phyloP scores from a whole-genome alignment of 2,113 vertebrate genomes.

The Trochalopteron elliotii region DNA sequence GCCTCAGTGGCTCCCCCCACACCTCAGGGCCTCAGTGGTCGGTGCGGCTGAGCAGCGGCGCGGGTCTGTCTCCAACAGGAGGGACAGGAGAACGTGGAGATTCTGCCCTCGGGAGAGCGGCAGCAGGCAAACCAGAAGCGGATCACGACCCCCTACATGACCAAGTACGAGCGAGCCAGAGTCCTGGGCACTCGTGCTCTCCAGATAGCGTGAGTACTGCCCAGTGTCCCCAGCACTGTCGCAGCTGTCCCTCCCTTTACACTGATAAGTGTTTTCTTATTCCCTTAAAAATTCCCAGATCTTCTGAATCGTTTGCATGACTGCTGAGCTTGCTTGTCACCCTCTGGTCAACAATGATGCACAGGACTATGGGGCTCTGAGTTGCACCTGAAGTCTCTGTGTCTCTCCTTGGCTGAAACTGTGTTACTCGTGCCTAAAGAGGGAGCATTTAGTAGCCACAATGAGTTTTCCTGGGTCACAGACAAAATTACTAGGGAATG shows the following conservation, averaged over 20 bases:
- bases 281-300: background rate
- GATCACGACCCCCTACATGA: slow-evolving; percentile 97
- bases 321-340: background rate
- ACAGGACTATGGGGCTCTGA: fast-evolving
- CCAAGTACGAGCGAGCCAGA: slow-evolving; percentile 93
- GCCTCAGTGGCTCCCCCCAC: background rate
- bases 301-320: fast-evolving
- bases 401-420: background rate
- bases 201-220: slow-evolving; percentile 92
- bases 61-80: slow-evolving; percentile 73
- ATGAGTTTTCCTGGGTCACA: background rate
- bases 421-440: background rate
- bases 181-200: slow-evolving; percentile 95
- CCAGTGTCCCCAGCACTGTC: fast-evolving
- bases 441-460: background rate
- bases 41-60: background rate
- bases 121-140: slow-evolving; percentile 94
- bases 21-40: background rate
- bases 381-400: background rate
- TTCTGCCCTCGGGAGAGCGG: slow-evolving; percentile 91
- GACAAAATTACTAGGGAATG: background rate
- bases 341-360: background rate
- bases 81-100: slow-evolving; percentile 94
- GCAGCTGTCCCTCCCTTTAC: fast-evolving
- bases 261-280: background rate